Evolutionary conservation across 2,888 invertebrate species (phyloP).

Genomic region (Schizotus pectinicornis): DNA sequence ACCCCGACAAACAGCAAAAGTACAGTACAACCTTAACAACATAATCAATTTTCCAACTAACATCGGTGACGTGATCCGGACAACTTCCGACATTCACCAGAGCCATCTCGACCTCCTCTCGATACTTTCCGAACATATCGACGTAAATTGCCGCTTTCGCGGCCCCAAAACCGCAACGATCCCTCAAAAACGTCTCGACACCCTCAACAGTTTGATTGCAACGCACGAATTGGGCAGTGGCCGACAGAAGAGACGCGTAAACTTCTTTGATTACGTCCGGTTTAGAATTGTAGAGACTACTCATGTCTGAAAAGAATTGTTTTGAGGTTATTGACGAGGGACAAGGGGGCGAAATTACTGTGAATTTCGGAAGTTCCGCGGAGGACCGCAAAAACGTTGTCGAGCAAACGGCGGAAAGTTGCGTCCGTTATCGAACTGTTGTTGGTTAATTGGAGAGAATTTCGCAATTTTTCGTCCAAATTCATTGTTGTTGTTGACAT

Average conservation of each 20-base stretch:
- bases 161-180: conserved; percentile 45
- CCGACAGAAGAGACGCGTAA: conserved; percentile 48
- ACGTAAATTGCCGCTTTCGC: conserved; percentile 40
- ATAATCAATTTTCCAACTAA: conserved; percentile 68
- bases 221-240: conserved; percentile 49
- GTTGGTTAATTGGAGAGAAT: conserved; percentile 37
- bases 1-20: background rate
- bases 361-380: conserved; percentile 40
- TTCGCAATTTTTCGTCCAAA: conserved; percentile 37
- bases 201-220: conserved; percentile 43
- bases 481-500: conserved; percentile 2
- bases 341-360: conserved; percentile 38
- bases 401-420: conserved; percentile 43
- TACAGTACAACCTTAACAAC: conserved; percentile 50
- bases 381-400: conserved; percentile 46
- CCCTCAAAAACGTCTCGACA: conserved; percentile 40
- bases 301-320: conserved; percentile 43
- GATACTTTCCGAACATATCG: conserved; percentile 48
- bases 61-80: conserved; percentile 64
- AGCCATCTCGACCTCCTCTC: conserved; percentile 43
- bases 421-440: conserved; percentile 39
- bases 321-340: background rate
- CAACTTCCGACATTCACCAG: conserved; percentile 53
- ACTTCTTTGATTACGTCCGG: conserved; percentile 52
- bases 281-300: conserved; percentile 47